phyloP scores from a whole-genome alignment of 2,797 vertebrate species.

The Streptopelia turtur region DNA sequence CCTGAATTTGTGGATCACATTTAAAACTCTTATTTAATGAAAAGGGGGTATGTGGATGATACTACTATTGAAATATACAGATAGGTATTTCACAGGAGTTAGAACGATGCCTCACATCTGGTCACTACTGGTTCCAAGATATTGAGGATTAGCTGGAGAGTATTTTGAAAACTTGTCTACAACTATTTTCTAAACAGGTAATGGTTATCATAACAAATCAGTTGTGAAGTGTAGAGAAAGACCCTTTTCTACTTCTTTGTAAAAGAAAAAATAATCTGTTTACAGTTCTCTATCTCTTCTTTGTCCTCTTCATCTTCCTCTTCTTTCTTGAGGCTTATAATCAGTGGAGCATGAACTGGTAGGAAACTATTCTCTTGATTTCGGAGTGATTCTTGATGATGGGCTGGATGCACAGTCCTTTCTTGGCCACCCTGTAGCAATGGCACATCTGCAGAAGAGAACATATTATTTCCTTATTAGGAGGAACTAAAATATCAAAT shows the following conservation, averaged over 20 bases:
- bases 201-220: background rate
- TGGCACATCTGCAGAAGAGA: slow-evolving; percentile 54
- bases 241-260: background rate
- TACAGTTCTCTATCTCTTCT: slow-evolving; percentile 57
- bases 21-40: background rate
- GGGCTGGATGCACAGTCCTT: slow-evolving; percentile 18
- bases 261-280: background rate
- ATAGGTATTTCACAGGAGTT: background rate
- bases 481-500: background rate
- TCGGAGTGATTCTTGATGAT: slow-evolving; percentile 57
- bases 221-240: background rate
- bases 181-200: background rate
- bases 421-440: slow-evolving; percentile 53
- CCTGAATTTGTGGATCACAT: background rate
- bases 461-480: background rate
- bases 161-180: background rate
- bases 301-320: slow-evolving; percentile 69
- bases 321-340: too few species aligned
- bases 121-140: background rate
- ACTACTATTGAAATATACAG: background rate
- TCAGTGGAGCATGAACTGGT: background rate
- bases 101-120: background rate
- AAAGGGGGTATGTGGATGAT: background rate
- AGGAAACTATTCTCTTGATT: slow-evolving; percentile 53
- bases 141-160: background rate